Percentiles rank a stretch among this genome's conserved stretches.
These are phyloP conservation scores for Zele albiditarsus DNA, from an alignment of 2,888 invertebrate genomes.

Conservation along the genomic window DNA sequence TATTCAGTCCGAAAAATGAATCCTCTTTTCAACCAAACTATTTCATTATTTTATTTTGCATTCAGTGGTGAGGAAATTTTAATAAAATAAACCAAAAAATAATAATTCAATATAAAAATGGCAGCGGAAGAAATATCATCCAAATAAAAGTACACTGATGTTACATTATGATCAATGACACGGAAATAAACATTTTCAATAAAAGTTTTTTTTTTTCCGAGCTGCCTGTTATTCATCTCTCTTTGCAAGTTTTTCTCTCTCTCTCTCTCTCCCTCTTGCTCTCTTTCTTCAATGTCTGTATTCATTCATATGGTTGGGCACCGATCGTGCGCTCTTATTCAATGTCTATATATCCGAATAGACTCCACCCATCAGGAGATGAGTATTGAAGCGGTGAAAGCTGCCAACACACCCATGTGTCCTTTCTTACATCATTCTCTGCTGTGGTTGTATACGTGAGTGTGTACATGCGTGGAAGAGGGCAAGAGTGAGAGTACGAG, in stretches of 20 bases:
- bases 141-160: background rate
- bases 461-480: too few species aligned
- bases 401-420: background rate
- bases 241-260: background rate
- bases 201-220: background rate
- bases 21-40: too few species aligned
- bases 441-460: too few species aligned
- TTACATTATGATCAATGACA: background rate
- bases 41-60: too few species aligned
- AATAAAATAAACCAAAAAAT: too few species aligned
- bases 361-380: background rate
- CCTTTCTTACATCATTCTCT: background rate
- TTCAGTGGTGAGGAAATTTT: too few species aligned
- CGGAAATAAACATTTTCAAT: background rate
- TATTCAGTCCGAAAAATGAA: too few species aligned
- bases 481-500: too few species aligned
- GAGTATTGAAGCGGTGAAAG: slow-evolving; percentile 12
- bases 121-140: background rate
- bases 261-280: background rate
- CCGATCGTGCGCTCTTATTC: background rate
- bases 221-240: background rate
- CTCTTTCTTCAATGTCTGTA: background rate
- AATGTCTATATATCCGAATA: background rate
- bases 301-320: background rate
- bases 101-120: too few species aligned